Base-by-base conservation (phyloP, 2,888 invertebrate genomes). In the Calephelis perditalis region DNA sequence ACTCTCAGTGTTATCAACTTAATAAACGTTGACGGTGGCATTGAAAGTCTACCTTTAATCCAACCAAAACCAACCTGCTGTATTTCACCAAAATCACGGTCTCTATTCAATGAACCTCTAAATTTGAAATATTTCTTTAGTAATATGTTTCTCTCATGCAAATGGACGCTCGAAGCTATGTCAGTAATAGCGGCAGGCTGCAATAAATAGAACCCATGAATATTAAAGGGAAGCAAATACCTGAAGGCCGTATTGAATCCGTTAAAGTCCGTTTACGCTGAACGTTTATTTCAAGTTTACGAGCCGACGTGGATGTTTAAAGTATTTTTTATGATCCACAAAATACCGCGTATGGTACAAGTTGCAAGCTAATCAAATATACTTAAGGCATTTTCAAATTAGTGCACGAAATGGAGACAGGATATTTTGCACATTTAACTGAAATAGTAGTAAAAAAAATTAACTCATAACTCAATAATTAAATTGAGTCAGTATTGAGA, bases 211-310 rank as follows among this genome's bases (percentile, higher is more conserved):
- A 60, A 63, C 58, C 64, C 61, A 69, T 68, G 67, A 69, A 70
- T 68, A 67, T 68, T 69, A 67, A 68, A 67, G 59, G 62, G 64
- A 60, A 66, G 65, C 65, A 68, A 69, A 67, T 65, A 69, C 68
- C 64, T 69, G 64, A 63, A 67, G 68, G 49, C 49, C 49, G 64
- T 63, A 67, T 63, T 62, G 66, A 64, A 49, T 49, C 71, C 63
- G 63, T 65, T 66, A 66, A 68, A 65, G 68, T 66, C 61, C 68
- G 73, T 77, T 81, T 79, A 80, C 77, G 77, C 73, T 73, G 72
- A 69, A 73, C 79, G 78, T 79, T 84, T 84, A 81, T 79, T 75
- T 67, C 71, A 70, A 81, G 77, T 85, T 87, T 86, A 86, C 80
- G 79, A 78, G 71, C 73, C 70, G 71, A 73, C 74, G 76, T 75